Evolutionary conservation across 2,113 vertebrate genomes (phyloP), one percentile per base, ranked within the genome.

Genomic region (Girardinichthys multiradiatus): DNA sequence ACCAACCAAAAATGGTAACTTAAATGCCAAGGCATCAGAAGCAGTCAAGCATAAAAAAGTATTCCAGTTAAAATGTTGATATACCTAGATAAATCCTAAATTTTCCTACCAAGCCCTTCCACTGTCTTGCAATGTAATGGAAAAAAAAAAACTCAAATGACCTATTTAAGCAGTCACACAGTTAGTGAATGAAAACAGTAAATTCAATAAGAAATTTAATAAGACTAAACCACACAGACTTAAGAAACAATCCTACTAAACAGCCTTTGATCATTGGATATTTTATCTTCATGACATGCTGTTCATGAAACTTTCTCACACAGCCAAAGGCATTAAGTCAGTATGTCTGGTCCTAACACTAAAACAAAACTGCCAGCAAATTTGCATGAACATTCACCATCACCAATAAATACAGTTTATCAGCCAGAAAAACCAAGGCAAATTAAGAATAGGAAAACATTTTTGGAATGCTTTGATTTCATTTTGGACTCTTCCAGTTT

Each of bases 11-110:
- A 65, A 30, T 37, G 19, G 21, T 37, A 4, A 29, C 15, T 13
- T 66, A 27, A 5, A 71, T n/a, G 27, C 21, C 68, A 59, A 72
- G 60, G 57, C 31, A 67, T 54, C 57, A 61, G 69, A 67, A 65
- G 42, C 31, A 78, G n/a, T n/a, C n/a, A 54, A 67, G 60, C 13
- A n/a, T n/a, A 37, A 48, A 60, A 54, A 29, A 8, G 4, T 64
- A 33, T 42, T 35, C 62, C 17, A 8, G 57, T 58, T 74, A 2
- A 65, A 70, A 58, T 57, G 27, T 11, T 42, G 64, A 61, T 26
- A 60, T 19, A 30, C 14, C 19, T 29, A 28, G 4, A 10, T 33
- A 54, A 54, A 54, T 54, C 24, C 21, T 9, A 54, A 21, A 54
- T n/a, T n/a, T 54, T n/a, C 48, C 24, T 24, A 54, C 19, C 48